A percentile compares a stretch with the other conserved stretches of the same genome.
phyloP scores from a whole-genome alignment of 2,113 vertebrate genomes.

The Podarcis muralis region DNA sequence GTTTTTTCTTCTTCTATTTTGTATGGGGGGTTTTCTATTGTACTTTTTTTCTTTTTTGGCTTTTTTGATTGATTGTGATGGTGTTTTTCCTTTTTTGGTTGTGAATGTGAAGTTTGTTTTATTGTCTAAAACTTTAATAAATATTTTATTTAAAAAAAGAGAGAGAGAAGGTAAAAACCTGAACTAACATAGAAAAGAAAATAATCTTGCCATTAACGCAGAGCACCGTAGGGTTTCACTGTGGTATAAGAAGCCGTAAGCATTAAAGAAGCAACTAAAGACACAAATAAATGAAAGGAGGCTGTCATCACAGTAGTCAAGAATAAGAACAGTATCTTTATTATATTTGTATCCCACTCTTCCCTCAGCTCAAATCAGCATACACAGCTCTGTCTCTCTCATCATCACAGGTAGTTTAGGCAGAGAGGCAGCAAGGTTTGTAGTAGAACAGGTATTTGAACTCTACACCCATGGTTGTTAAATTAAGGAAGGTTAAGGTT shows the following conservation, averaged over 20 bases:
- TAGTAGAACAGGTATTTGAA: background rate
- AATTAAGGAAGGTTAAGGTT: too few relatives aligned
- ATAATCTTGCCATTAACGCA: conserved; percentile 33
- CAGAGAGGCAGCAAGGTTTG: background rate
- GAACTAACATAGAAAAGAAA: conserved; percentile 46
- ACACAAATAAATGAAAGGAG: background rate
- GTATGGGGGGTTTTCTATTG: too few relatives aligned
- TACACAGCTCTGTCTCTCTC: background rate
- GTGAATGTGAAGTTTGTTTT: too few relatives aligned
- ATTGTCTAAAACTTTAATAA: too few relatives aligned
- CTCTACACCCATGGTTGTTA: too few relatives aligned
- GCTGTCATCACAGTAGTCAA: conserved; percentile 9
- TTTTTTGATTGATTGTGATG: too few relatives aligned
- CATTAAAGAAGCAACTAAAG: conserved; percentile 29
- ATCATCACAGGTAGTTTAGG: background rate
- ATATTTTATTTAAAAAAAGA: too few relatives aligned
- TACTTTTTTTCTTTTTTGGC: too few relatives aligned
- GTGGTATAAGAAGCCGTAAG: conserved; percentile 26
- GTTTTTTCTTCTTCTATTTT: too few relatives aligned
- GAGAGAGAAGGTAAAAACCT: conserved; percentile 65
- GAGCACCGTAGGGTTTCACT: background rate
- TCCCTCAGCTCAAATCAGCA: background rate
- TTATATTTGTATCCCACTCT: background rate
- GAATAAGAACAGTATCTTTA: background rate
- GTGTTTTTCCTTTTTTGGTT: too few relatives aligned